A percentile compares a stretch with the other conserved stretches of the same genome.
Evolutionary conservation across 2,113 vertebrate species (phyloP).

Genomic region (Sinocyclocheilus rhinocerous): DNA sequence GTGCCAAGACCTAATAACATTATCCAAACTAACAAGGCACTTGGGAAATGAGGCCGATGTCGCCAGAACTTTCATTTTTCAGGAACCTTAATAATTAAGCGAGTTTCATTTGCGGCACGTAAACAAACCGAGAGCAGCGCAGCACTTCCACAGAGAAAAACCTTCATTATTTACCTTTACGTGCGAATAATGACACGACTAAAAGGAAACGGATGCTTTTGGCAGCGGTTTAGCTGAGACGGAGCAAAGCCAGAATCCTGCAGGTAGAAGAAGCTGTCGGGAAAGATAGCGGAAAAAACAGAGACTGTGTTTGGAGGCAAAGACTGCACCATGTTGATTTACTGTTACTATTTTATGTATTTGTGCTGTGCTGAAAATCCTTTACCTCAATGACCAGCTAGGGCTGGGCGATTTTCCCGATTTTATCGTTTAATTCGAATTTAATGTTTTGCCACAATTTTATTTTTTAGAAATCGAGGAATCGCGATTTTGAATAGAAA

Average conservation of each 20-base stretch:
- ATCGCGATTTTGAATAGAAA: too few relatives aligned
- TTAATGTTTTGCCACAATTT: too few relatives aligned
- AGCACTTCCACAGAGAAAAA: conserved; percentile 18
- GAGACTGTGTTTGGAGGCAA: too few relatives aligned
- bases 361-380: too few relatives aligned
- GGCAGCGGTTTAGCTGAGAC: background rate
- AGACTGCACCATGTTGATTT: background rate
- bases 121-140: background rate
- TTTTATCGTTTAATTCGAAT: too few relatives aligned
- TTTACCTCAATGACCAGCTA: too few relatives aligned
- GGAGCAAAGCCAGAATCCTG: conserved; percentile 1
- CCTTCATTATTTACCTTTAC: conserved; percentile 41
- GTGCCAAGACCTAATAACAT: conserved; percentile 12
- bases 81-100: conserved; percentile 49
- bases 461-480: too few relatives aligned
- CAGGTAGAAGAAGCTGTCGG: background rate
- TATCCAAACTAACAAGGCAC: conserved; percentile 47
- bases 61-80: conserved; percentile 22
- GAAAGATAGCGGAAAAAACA: background rate
- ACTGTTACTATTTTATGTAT: too few relatives aligned
- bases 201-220: background rate
- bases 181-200: background rate
- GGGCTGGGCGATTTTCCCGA: too few relatives aligned
- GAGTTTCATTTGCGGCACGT: conserved; percentile 30
- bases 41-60: conserved; percentile 27